Percentiles rank a stretch among this genome's conserved stretches.
Conservation (phyloP, 2,888 invertebrate species). For the Pherbina coryleti region DNA sequence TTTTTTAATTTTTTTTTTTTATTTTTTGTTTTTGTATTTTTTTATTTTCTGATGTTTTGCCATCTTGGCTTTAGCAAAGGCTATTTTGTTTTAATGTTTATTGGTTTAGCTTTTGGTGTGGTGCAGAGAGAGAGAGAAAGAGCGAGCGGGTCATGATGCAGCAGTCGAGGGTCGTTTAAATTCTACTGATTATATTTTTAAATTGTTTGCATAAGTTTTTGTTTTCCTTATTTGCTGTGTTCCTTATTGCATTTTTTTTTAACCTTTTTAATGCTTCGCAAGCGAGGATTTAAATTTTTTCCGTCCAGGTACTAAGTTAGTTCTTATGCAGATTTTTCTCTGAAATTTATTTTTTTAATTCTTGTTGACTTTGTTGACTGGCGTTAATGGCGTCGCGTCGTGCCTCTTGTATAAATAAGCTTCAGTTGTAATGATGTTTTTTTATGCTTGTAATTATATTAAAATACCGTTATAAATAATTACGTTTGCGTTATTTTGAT, state of each 20-base stretch:
- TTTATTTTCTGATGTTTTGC: background rate
- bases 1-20: background rate
- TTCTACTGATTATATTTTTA: slow-evolving; percentile 19
- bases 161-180: background rate
- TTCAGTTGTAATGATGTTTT: background rate
- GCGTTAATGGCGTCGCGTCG: background rate
- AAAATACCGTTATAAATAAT: background rate
- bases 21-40: background rate
- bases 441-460: background rate
- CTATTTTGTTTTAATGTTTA: slow-evolving; percentile 27
- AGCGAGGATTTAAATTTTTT: background rate
- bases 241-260: background rate
- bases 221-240: background rate
- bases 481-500: no score
- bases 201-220: background rate
- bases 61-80: background rate
- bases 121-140: background rate
- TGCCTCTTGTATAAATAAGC: background rate
- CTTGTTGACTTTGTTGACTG: background rate
- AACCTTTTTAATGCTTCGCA: background rate
- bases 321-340: background rate
- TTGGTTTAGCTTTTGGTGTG: slow-evolving; percentile 3
- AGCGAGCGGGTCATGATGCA: background rate
- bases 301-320: no score
- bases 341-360: background rate